These are phyloP conservation scores for Halesus radiatus DNA, from an alignment of 1,140 invertebrate species.

Conservation along the genomic window DNA sequence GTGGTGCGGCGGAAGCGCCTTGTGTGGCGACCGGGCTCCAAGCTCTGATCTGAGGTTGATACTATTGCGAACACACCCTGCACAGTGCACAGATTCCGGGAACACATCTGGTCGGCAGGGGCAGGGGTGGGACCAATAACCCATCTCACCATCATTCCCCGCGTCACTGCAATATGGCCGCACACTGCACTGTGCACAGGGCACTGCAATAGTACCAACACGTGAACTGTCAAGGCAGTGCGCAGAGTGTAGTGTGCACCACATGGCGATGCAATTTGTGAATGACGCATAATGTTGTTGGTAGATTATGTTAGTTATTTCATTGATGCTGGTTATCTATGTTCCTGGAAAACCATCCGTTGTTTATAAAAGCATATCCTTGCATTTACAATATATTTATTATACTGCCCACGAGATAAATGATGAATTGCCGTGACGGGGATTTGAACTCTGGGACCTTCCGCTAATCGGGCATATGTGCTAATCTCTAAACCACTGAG, in stretches of 20 bases:
- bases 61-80: not conserved
- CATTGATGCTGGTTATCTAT: no score
- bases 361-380: no score
- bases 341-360: no score
- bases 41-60: slow-evolving; percentile 6
- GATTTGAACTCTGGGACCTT: no score
- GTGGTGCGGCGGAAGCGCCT: slow-evolving; percentile 10
- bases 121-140: not conserved
- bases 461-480: no score
- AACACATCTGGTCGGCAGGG: slow-evolving; percentile 14
- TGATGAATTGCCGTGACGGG: no score
- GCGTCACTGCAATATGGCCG: no score
- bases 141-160: not conserved
- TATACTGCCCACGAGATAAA: no score
- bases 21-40: slow-evolving; percentile 2
- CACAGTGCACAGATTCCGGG: slow-evolving; percentile 19
- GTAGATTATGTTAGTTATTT: not conserved
- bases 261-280: not conserved
- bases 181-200: no score
- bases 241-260: not conserved
- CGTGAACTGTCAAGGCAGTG: not conserved
- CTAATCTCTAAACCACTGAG: no score
- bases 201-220: not conserved
- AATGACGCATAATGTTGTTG: not conserved
- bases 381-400: no score